Base-by-base conservation (phyloP, 1,140 invertebrate species). In the Macrobrachium rosenbergii region DNA sequence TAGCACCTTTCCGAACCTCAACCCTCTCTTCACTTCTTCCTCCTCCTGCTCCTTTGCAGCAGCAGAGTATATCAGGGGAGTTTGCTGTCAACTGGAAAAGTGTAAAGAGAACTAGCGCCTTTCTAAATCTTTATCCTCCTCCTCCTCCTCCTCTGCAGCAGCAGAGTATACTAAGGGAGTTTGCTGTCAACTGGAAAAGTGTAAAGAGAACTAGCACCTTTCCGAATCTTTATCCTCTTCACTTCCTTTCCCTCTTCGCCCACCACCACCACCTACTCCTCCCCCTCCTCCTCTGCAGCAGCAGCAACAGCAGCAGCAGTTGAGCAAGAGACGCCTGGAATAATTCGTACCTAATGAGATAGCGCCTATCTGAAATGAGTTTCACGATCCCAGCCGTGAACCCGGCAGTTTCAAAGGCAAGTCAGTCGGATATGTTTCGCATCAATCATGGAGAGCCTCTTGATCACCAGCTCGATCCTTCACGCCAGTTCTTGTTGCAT, bases 331-430 rank as follows among this genome's bases (percentile, higher is more conserved):
- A 52, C 23, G 79, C 85, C 69, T 67, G 67, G 43, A 72, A 87
- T 87, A 87, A 75, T 82, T 87, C 85, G 76, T 52, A 58, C 85
- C 64, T 87, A 87, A 87, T 87, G 78, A 87, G 85, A 72, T 87
- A 72, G 76, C 77, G 83, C 85, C 85, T 87, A 87, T 87, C 85
- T 87, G 79, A 87, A 87, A 87, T 87, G 85, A 87, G 85, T 80
- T 87, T 75, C 60, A 80, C 78, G 85, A 87, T 87, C 75, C 78
- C 45, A 80, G 78, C 58, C 78, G 77, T 76, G 85, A 87, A 62
- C 78, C 67, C 77, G 77, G 77, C 77, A 69, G 79, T 72, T 82
- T 87, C 85, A 87, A 82, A 87, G 85, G 67, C 85, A 87, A 84
- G 85, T 79, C 85, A 82, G 72, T 59, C 78, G 73, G 85, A 87